These are phyloP conservation scores for Drosophila mettleri DNA, from an alignment of 2,888 invertebrate genomes.

Conservation along the genomic window DNA sequence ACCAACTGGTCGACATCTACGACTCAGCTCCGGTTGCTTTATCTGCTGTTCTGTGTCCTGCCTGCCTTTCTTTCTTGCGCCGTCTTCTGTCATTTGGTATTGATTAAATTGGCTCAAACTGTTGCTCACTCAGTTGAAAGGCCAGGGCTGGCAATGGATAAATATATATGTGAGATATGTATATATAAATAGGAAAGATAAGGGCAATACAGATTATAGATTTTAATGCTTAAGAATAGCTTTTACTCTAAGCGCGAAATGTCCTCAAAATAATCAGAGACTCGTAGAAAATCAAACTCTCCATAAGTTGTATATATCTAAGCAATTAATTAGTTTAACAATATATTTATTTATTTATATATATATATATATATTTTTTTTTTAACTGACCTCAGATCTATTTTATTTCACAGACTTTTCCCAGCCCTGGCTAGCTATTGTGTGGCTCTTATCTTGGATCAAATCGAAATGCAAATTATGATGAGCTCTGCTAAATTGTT, in stretches of 20 bases:
- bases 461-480: slow-evolving; percentile 83
- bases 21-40: slow-evolving; percentile 1
- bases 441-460: slow-evolving; percentile 56
- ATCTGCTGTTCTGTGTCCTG: neutral
- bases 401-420: neutral
- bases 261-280: too few species aligned
- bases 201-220: too few species aligned
- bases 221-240: too few species aligned
- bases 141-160: slow-evolving; percentile 35
- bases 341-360: too few species aligned
- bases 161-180: neutral
- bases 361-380: neutral
- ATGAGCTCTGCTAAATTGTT: slow-evolving; percentile 83
- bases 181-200: too few species aligned
- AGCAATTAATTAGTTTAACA: too few species aligned
- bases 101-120: slow-evolving; percentile 80
- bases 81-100: slow-evolving; percentile 72
- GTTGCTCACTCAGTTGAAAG: slow-evolving; percentile 44
- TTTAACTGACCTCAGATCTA: neutral
- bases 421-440: slow-evolving; percentile 47
- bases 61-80: slow-evolving; percentile 59
- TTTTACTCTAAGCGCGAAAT: too few species aligned
- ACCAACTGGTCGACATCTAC: neutral
- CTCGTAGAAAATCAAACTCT: too few species aligned
- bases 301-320: too few species aligned